phyloP scores from a whole-genome alignment of 2,797 vertebrate species.

The Enteromius paludinosus region DNA sequence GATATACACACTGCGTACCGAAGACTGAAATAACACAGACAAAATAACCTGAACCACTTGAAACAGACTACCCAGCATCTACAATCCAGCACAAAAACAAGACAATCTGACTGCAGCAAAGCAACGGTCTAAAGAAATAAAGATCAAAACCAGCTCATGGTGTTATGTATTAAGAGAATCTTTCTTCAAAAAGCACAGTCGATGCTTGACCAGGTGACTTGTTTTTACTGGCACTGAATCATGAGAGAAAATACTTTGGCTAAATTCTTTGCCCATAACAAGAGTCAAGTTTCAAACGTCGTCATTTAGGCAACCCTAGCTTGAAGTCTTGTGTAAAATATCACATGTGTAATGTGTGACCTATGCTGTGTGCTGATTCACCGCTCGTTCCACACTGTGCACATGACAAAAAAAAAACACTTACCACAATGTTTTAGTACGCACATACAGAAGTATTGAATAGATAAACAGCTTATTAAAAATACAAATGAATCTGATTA shows the following conservation, averaged over 20 bases:
- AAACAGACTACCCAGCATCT: neutral
- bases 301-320: slow-evolving; percentile 10
- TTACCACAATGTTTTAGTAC: neutral
- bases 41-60: no score
- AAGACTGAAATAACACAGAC: slow-evolving; percentile 7
- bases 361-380: slow-evolving; percentile 5
- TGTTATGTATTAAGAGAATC: neutral
- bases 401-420: neutral
- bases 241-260: neutral
- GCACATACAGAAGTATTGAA: neutral
- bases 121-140: neutral
- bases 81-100: neutral
- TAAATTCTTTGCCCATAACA: neutral
- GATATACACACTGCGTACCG: slow-evolving; percentile 3
- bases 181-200: neutral
- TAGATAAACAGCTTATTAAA: neutral
- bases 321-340: slow-evolving; percentile 20
- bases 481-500: neutral
- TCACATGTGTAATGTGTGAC: slow-evolving; percentile 15
- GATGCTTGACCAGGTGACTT: neutral
- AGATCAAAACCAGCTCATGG: slow-evolving; percentile 8
- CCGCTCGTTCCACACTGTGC: neutral
- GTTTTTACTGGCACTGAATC: neutral
- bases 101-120: neutral
- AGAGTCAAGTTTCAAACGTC: slow-evolving; percentile 1